Percentiles rank a stretch among this genome's conserved stretches.
Evolutionary conservation across 2,797 vertebrate species (phyloP).

Genomic region (Emydoidea blandingii): DNA sequence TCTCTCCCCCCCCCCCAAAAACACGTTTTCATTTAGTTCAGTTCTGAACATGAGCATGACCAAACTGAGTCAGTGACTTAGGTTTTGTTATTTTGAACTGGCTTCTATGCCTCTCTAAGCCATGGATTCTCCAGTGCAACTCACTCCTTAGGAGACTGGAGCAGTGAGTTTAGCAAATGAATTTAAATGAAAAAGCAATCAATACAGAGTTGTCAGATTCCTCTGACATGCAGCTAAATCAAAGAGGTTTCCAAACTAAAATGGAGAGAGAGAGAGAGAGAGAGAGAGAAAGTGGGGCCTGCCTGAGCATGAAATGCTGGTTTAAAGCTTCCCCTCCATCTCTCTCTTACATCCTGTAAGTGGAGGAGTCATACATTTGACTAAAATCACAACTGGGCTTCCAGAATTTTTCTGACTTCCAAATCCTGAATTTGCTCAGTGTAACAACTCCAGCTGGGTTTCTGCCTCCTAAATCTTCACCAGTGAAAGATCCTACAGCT

Average conservation of each 20-base stretch:
- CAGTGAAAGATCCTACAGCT: background rate
- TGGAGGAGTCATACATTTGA: background rate
- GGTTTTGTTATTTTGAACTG: background rate
- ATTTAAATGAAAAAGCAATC: background rate
- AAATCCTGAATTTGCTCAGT: background rate
- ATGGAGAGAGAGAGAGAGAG: background rate
- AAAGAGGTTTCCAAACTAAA: background rate
- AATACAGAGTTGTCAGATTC: background rate
- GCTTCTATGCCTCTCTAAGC: background rate
- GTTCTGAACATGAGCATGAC: background rate
- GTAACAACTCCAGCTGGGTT: background rate
- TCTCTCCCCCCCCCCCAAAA: background rate
- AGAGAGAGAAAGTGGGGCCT: background rate
- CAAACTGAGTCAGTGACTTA: background rate
- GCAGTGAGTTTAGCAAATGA: background rate
- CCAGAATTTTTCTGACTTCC: background rate
- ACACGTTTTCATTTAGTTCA: background rate
- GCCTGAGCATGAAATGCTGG: constrained; percentile 74
- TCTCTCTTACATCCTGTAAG: constrained; percentile 1
- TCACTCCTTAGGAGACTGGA: background rate
- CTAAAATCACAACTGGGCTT: background rate
- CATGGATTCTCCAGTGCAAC: background rate
- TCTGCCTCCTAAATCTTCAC: constrained; percentile 21
- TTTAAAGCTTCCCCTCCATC: constrained; percentile 56
- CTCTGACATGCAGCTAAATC: background rate